Conservation (phyloP, 2,113 vertebrate species). For the Notothenia coriiceps region DNA sequence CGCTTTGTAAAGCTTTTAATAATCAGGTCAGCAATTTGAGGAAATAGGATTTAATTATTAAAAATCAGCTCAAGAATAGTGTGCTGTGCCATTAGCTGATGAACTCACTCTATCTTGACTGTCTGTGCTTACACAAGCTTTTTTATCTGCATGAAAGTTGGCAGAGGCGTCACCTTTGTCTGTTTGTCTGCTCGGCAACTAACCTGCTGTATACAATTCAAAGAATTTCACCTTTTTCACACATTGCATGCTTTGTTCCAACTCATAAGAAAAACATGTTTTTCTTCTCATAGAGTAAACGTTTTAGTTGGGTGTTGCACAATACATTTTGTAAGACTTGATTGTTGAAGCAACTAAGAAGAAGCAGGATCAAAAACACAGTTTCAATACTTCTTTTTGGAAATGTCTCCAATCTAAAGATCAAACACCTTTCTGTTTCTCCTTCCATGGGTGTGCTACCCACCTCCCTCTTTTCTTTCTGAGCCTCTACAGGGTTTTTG, state of each 20-base stretch:
- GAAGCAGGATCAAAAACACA: not conserved
- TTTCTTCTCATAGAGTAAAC: not conserved
- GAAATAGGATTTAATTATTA: not conserved
- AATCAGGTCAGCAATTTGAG: not conserved
- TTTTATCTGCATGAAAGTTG: not conserved
- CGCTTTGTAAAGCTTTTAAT: not conserved
- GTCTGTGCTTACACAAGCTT: not conserved
- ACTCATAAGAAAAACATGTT: too few species aligned
- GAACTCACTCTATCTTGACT: not conserved
- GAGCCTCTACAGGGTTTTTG: slow-evolving; percentile 22
- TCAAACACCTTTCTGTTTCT: not conserved
- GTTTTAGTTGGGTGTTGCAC: not conserved
- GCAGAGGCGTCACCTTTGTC: too few species aligned
- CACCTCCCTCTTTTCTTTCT: not conserved
- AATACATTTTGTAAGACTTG: not conserved
- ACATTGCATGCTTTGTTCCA: not conserved
- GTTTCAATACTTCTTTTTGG: not conserved
- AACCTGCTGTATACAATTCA: not conserved
- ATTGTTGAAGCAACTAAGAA: not conserved
- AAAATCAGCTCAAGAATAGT: not conserved
- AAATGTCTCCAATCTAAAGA: not conserved
- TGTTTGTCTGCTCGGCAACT: too few species aligned
- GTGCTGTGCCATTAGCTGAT: not conserved
- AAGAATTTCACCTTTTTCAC: not conserved
- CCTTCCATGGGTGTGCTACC: not conserved